Base-by-base conservation (phyloP, 2,797 vertebrate species). In the Cygnus olor region DNA sequence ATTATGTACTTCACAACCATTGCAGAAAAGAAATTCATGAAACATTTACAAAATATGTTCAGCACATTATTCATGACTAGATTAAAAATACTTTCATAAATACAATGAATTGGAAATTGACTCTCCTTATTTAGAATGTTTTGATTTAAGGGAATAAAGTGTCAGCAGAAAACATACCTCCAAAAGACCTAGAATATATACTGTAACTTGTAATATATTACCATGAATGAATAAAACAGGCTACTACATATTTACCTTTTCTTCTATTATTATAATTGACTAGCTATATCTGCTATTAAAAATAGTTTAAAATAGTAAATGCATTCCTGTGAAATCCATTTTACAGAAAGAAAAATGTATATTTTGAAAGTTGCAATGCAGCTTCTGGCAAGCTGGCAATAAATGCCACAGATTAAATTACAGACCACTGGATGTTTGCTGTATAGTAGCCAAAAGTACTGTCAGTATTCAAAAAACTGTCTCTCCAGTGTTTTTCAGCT, bases 11-110 rank as follows among this genome's bases (percentile, higher is more conserved):
- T 97, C 69, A 88, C 16, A 77, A 45, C 65, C 14, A 90, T 51
- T 69, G 80, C 44, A 81, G 44, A 71, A 66, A 92, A 42, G 42
- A 57, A 95, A 93, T 72, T 87, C 49, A 84, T 86, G 92, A 96
- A 96, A 95, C 19, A 95, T 94, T 97, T 96, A 58, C 71, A 80
- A 92, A 97, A 92, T 90, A 94, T 32, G 18, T 63, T 85, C 90
- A 42, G 6, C 9, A 70, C 10, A 42, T 84, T 91, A 70, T 47
- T 82, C 88, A 68, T 83, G 82, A 80, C 9, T 58, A 63, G 27
- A 73, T 40, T 92, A 61, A 6, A 8, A 93, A 49, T 71, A 49
- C 4, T 76, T 95, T 42, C 61, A 93, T 36, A 95, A 97, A 90
- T 65, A 72, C 9, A 77, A 80, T 58, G 22, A 88, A 71, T 77